phyloP scores from a whole-genome alignment of 2,888 invertebrate genomes.

The Xanthia icteritia region DNA sequence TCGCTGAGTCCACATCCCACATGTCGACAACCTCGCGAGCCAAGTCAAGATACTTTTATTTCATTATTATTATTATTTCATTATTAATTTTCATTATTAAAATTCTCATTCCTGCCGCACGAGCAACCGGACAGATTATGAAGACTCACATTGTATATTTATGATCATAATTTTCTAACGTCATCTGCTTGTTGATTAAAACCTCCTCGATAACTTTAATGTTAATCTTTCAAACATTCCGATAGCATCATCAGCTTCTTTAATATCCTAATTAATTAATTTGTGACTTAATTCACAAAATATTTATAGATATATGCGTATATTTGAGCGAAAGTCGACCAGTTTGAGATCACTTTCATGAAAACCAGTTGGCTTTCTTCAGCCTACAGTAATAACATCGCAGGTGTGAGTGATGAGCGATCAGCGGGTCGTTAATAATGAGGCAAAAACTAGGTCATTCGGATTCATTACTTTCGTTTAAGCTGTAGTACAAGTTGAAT shows the following conservation, averaged over 20 bases:
- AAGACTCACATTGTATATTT: too few relatives aligned
- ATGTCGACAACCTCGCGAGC: too few relatives aligned
- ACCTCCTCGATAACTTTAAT: background rate
- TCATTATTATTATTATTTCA: too few relatives aligned
- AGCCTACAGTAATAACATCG: constrained; percentile 74
- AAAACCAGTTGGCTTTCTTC: constrained; percentile 86
- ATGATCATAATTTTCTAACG: background rate
- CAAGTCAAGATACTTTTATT: too few relatives aligned
- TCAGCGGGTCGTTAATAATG: constrained; percentile 29
- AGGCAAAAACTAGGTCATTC: constrained; percentile 20
- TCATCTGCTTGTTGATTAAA: background rate
- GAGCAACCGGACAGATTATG: too few relatives aligned
- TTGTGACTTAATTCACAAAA: constrained; percentile 4
- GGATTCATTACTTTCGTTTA: constrained; percentile 14
- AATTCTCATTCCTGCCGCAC: too few relatives aligned
- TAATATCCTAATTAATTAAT: background rate
- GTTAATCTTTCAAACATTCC: constrained; percentile 9
- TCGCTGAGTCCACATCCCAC: too few relatives aligned
- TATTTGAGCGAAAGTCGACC: constrained; percentile 78
- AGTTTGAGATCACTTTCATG: constrained; percentile 73
- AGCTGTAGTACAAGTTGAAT: background rate
- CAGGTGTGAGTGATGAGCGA: constrained; percentile 58
- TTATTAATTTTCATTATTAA: too few relatives aligned
- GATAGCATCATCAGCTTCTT: background rate
- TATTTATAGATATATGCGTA: constrained; percentile 56